A percentile compares a stretch with the other conserved stretches of the same genome.
phyloP scores from a whole-genome alignment of 2,888 invertebrate genomes.

The Epirrita christyi region DNA sequence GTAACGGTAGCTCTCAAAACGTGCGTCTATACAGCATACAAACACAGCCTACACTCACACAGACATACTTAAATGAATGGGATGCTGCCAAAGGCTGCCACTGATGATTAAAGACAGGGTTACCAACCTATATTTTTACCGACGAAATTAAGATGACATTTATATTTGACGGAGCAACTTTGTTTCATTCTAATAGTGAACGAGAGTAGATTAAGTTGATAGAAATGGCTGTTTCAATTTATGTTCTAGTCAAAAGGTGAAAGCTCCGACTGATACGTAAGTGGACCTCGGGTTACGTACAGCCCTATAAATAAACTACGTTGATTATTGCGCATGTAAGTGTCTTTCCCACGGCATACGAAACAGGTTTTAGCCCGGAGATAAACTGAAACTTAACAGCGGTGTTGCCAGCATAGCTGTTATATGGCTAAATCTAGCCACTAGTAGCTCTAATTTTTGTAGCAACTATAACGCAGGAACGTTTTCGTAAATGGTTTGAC shows the following conservation, averaged over 20 bases:
- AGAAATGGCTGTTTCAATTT: slow-evolving; percentile 38
- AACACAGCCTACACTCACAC: slow-evolving; percentile 39
- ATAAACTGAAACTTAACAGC: slow-evolving; percentile 74
- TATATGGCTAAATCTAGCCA: background rate
- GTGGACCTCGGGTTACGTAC: slow-evolving; percentile 44
- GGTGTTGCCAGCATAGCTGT: slow-evolving; percentile 20
- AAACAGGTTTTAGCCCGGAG: slow-evolving; percentile 75
- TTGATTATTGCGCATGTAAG: slow-evolving; percentile 74
- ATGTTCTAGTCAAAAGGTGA: slow-evolving; percentile 49
- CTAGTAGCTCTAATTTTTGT: background rate
- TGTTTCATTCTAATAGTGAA: slow-evolving; percentile 35
- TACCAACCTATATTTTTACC: slow-evolving; percentile 44
- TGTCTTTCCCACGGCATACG: slow-evolving; percentile 80
- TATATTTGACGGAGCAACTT: slow-evolving; percentile 30
- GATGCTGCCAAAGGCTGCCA: slow-evolving; percentile 73
- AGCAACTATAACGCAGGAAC: no score
- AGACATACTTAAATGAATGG: slow-evolving; percentile 64
- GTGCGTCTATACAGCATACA: slow-evolving; percentile 46
- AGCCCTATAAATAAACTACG: slow-evolving; percentile 75
- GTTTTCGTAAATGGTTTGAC: no score
- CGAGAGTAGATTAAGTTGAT: slow-evolving; percentile 32
- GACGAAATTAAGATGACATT: slow-evolving; percentile 34
- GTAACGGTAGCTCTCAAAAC: slow-evolving; percentile 67
- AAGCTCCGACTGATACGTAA: slow-evolving; percentile 49
- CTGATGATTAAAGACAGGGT: slow-evolving; percentile 63